Conservation (phyloP, 1,140 invertebrate genomes). For the Anastrepha ludens region DNA sequence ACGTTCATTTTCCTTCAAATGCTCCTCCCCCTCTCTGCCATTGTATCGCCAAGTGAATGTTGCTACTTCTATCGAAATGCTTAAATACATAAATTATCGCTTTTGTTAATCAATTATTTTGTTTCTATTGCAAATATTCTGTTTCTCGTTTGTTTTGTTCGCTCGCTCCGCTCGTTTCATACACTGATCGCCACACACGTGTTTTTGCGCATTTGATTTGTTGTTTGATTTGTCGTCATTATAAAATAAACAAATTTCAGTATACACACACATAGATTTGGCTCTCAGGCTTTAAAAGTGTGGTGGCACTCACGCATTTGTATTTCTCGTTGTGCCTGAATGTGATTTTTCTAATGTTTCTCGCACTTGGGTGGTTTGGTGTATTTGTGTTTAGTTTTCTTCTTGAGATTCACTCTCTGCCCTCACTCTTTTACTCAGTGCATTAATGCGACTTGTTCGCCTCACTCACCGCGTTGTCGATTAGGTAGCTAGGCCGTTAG, state of each 20-base stretch:
- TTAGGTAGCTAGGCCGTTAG: neutral
- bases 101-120: neutral
- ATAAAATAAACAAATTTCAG: neutral
- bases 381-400: no score
- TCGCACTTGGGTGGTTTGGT: no score
- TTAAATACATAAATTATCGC: neutral
- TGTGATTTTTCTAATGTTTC: neutral
- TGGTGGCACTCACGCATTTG: neutral
- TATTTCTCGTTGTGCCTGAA: neutral
- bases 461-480: neutral
- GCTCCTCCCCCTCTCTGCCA: no score
- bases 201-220: neutral
- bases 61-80: no score
- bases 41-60: no score
- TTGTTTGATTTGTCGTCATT: neutral
- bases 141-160: slow-evolving; percentile 6
- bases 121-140: neutral
- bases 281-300: neutral
- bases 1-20: no score
- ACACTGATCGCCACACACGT: neutral
- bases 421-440: no score
- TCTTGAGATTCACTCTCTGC: no score
- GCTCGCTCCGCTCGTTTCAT: neutral
- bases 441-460: neutral
- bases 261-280: neutral